These are phyloP conservation scores for Choristoneura rosaceana DNA, from an alignment of 2,888 invertebrate species.

Conservation along the genomic window DNA sequence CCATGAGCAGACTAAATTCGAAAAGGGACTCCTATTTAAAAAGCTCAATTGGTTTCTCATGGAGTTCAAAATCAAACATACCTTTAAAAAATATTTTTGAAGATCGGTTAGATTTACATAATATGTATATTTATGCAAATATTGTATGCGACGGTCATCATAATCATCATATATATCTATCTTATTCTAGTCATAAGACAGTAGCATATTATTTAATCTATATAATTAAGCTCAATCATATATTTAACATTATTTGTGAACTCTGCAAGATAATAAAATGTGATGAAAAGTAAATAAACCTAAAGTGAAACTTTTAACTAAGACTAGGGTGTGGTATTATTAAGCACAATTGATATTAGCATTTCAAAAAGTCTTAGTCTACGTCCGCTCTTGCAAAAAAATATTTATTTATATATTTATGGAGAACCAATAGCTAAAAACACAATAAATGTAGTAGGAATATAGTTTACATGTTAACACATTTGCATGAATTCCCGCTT, in stretches of 20 bases:
- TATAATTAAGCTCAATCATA: slow-evolving; percentile 1
- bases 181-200: slow-evolving; percentile 43
- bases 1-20: background rate
- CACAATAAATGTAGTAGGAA: no score
- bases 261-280: background rate
- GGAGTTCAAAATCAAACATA: no score
- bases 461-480: background rate
- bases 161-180: slow-evolving; percentile 17
- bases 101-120: no score
- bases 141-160: slow-evolving; percentile 7
- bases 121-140: background rate
- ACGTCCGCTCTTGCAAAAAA: background rate
- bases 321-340: background rate
- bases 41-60: no score
- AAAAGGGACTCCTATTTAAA: background rate
- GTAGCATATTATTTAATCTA: slow-evolving; percentile 25
- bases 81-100: no score
- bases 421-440: no score
- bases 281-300: no score
- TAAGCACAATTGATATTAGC: background rate
- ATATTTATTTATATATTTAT: no score
- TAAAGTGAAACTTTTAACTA: background rate
- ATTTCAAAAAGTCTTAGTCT: background rate
- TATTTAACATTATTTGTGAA: slow-evolving; percentile 1
- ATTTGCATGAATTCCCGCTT: no score